Evolutionary conservation across 2,888 invertebrate species (phyloP).

Genomic region (Anarsia innoxiella): DNA sequence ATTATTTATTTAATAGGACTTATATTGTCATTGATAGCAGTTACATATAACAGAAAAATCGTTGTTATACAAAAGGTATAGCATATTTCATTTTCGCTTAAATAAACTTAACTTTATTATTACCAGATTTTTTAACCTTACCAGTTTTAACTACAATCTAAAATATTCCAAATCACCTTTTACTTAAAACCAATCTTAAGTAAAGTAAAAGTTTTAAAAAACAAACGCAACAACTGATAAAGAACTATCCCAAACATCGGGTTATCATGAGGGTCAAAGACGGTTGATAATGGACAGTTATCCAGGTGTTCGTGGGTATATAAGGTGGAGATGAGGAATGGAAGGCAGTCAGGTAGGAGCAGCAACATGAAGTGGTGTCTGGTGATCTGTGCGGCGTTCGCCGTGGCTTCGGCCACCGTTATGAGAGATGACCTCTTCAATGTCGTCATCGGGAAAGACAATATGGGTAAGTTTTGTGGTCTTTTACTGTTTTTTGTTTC

Average conservation of each 20-base stretch:
- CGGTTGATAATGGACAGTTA: background rate
- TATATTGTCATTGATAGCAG: too few species aligned
- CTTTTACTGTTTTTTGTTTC: too few species aligned
- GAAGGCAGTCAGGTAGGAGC: slow-evolving; percentile 26
- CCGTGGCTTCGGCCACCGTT: slow-evolving; percentile 41
- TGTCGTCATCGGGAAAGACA: slow-evolving; percentile 46
- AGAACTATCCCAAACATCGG: slow-evolving; percentile 1
- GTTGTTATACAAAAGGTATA: too few species aligned
- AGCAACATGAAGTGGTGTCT: slow-evolving; percentile 41
- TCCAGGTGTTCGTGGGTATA: slow-evolving; percentile 36
- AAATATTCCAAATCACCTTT: too few species aligned
- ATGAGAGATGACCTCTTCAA: slow-evolving; percentile 40
- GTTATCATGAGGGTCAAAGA: slow-evolving; percentile 22
- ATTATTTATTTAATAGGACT: too few species aligned
- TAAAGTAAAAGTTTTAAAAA: too few species aligned
- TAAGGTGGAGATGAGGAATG: slow-evolving; percentile 23
- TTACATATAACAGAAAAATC: too few species aligned
- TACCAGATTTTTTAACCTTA: too few species aligned
- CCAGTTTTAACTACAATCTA: too few species aligned
- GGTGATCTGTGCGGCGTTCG: slow-evolving; percentile 39
- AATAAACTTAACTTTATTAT: too few species aligned
- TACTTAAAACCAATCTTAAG: too few species aligned
- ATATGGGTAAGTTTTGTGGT: slow-evolving; percentile 54
- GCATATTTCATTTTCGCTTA: too few species aligned
- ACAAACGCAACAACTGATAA: background rate